Evolutionary conservation across 2,888 invertebrate genomes (phyloP).

Genomic region (Tenthredo livida): DNA sequence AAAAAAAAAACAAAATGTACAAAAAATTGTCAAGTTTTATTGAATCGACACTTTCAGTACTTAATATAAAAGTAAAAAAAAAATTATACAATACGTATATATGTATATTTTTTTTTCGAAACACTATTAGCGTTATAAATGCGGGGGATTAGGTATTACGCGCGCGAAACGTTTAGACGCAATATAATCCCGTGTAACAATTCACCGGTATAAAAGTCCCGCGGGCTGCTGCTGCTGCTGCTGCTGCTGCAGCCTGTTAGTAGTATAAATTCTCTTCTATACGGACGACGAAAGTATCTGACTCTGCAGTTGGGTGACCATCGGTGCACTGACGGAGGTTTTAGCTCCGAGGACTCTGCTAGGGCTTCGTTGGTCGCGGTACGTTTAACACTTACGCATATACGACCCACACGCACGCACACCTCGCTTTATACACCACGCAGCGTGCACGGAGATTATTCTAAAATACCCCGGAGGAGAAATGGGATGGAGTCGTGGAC

Average conservation of each 20-base stretch:
- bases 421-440: background rate
- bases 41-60: no score
- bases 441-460: slow-evolving; percentile 51
- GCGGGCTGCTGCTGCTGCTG: no score
- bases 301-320: slow-evolving; percentile 74
- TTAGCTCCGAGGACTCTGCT: slow-evolving; percentile 64
- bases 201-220: background rate
- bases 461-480: slow-evolving; percentile 52
- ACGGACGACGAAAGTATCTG: slow-evolving; percentile 57
- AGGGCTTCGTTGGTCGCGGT: slow-evolving; percentile 66
- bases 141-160: background rate
- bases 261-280: background rate
- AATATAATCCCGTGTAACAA: background rate
- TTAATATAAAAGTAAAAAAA: no score
- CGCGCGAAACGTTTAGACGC: background rate
- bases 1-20: no score
- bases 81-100: no score
- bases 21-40: background rate
- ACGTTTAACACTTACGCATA: slow-evolving; percentile 43
- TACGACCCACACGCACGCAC: background rate
- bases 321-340: slow-evolving; percentile 72
- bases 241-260: background rate
- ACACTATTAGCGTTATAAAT: background rate
- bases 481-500: slow-evolving; percentile 24
- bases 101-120: background rate